Percentiles rank a stretch among this genome's conserved stretches.
These are phyloP conservation scores for Alectoris magna DNA, from an alignment of 2,797 vertebrate species.

Conservation along the genomic window DNA sequence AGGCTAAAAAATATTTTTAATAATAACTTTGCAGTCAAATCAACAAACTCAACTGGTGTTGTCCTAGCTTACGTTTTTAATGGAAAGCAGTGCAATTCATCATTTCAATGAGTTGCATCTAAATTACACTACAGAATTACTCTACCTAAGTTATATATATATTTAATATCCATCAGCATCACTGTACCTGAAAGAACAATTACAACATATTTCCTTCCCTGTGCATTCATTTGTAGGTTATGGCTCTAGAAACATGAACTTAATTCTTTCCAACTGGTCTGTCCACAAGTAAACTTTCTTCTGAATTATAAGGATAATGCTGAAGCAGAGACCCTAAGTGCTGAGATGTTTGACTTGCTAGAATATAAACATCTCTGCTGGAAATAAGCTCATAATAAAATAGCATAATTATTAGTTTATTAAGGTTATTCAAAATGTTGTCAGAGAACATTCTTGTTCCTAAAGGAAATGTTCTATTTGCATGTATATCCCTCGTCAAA, in stretches of 20 bases:
- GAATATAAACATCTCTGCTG: slow-evolving; percentile 22
- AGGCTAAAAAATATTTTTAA: slow-evolving; percentile 40
- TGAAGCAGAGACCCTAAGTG: not conserved
- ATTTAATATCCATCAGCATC: not conserved
- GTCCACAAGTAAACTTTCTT: not conserved
- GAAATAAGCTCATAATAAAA: not conserved
- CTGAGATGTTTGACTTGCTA: not conserved
- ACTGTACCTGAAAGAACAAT: not conserved
- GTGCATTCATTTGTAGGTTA: not conserved
- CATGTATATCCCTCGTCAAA: slow-evolving; percentile 16
- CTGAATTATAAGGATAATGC: not conserved
- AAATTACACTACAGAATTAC: not conserved
- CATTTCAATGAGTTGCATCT: not conserved
- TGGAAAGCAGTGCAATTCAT: not conserved
- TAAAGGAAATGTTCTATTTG: slow-evolving; percentile 36
- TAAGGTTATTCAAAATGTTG: not conserved
- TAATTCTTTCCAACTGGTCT: not conserved
- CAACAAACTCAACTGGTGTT: not conserved
- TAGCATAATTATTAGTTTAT: not conserved
- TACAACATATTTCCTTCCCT: not conserved
- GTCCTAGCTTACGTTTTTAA: slow-evolving; percentile 6
- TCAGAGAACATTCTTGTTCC: not conserved
- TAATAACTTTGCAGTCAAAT: not conserved
- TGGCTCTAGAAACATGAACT: not conserved
- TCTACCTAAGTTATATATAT: not conserved